Conservation (phyloP, 30 jellyfish, hydroid and myxozoan genomes). For the Rhopilema esculentum region DNA sequence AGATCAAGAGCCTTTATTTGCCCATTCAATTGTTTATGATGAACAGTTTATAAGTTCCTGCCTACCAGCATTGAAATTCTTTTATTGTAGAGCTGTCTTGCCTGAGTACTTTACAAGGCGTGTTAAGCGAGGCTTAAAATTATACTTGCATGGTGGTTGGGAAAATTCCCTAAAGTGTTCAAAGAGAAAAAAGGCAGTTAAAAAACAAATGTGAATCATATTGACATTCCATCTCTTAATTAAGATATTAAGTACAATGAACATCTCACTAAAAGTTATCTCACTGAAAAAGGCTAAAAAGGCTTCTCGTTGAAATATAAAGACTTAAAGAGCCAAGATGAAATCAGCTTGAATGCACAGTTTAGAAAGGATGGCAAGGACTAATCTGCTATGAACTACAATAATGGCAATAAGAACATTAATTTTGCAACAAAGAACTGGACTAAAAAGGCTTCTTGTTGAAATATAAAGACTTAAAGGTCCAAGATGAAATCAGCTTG, state of each 20-base stretch:
- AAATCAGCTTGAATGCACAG: not conserved
- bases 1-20: conserved; percentile 27
- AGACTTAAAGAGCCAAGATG: not conserved
- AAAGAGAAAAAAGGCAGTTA: not conserved
- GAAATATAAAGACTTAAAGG: not conserved
- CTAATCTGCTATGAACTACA: not conserved
- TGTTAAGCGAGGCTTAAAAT: not conserved
- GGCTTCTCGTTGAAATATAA: too few relatives aligned
- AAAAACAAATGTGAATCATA: not conserved
- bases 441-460: not conserved
- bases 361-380: not conserved
- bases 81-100: not conserved
- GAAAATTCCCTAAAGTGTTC: conserved; percentile 1
- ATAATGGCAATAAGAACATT: not conserved
- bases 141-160: conserved; percentile 27
- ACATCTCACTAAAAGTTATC: not conserved
- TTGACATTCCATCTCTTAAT: not conserved
- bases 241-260: not conserved
- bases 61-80: not conserved
- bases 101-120: not conserved
- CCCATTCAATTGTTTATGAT: conserved; percentile 8
- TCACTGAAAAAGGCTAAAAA: not conserved
- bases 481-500: not conserved
- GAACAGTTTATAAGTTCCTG: not conserved
- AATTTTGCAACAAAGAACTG: not conserved